Base-by-base conservation (phyloP, 2,888 invertebrate species). In the Ptychoptera contaminata region DNA sequence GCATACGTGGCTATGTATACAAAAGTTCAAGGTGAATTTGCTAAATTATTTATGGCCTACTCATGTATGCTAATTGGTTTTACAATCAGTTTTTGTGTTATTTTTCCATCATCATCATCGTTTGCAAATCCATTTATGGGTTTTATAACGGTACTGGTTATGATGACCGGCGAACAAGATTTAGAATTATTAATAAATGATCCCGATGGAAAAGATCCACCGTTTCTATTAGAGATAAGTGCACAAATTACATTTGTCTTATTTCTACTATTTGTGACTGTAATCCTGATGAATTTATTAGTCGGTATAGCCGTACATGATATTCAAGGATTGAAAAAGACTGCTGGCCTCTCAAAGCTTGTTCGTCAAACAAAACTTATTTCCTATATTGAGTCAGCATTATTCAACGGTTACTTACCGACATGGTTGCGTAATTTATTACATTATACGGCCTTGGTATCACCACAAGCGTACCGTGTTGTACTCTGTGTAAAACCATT, bases 1-100 rank as follows among this genome's bases (percentile, higher is more conserved):
- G 82, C 87, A 0, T 90, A 90, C 57, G 87, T 90, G 4, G 88
- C 88, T 0, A 88, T 88, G 88, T 87, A 86, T 54, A 86, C 86
- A 2, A 79, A 83, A 62, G 86, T 87, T 1, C 84, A 85, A 58
- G 84, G 81, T 40, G 87, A 88, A 67, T 87, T 88, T 53, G 83
- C 84, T 8, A 85, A 87, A 58, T 67, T 88, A n/a, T 72, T 88
- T 42, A 71, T 86, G 66, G 87, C 87, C 1, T 88, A 87, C 58
- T 82, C 83, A 0, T 87, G 87, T 56, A 74, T 88, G 49, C 63
- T 88, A 32, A 81, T 88, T 32, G 88, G 87, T 1, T 88, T 88
- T 56, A 86, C 86, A 1, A 82, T 87, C 47, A 85, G 85, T 59
- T 88, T 88, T 57, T 86, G 86, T 62, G 86, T 88, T 1, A 82